Base-by-base conservation (phyloP, 1,140 invertebrate genomes). In the Penaeus chinensis region DNA sequence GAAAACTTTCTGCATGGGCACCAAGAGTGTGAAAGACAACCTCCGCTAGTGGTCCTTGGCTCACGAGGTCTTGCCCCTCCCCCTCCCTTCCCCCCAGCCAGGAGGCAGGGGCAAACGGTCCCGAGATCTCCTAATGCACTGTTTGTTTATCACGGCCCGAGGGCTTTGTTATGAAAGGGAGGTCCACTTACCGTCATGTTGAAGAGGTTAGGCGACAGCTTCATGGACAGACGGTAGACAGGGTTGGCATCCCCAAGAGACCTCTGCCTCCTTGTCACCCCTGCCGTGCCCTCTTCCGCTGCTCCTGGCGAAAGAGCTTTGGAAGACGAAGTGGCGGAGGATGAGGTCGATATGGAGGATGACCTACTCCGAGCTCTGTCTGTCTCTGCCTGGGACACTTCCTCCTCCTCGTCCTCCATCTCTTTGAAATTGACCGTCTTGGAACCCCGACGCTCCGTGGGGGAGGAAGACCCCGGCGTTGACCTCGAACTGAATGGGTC, bases 201-300 rank as follows among this genome's bases (percentile, higher is more conserved):
- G 54, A 87, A 82, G 32, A 87, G 32, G 80, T 87, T 87, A 3
- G 85, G 79, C 19, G 85, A 87, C 37, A 87, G 79, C 42, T 87
- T 87, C 66, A 87, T 32, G 77, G 85, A 87, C 47, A 87, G 85
- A 13, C 85, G 85, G 80, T 87, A 87, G 66, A 87, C 85, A 47
- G 85, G 85, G 47, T 87, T 87, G n/a, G 69, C 80, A 16, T 87
- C 85, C 20, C 85, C 85, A 0, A 87, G 69, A 3, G 79, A 47
- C 85, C 85, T 61, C 24, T 82, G 85, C 74, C 69, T 37, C 42
- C 66, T 7, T 62, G 7, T 54, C 54, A 18, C 69, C 54, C n/a
- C 27, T 60, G 22, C 16, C 54, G 22, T 37, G 69, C 24, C 54
- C 54, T 77, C 62, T 47, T 10, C 54, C 61, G 0, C 24, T 2